Evolutionary conservation across 2,113 vertebrate species (phyloP), one percentile per base, ranked within the genome.

Genomic region (Laterallus jamaicensis): DNA sequence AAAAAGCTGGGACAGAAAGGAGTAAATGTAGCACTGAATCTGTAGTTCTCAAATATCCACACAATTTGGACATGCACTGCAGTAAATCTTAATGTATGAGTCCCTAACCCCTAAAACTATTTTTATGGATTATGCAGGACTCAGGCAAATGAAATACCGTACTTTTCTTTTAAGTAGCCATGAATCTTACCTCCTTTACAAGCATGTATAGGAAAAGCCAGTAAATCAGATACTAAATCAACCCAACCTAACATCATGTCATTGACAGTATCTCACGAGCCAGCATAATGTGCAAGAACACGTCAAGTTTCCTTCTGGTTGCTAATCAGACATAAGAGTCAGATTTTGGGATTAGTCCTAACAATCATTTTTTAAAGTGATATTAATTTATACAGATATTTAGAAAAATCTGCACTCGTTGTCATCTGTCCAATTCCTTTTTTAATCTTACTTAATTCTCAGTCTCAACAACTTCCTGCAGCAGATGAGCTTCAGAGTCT

Each of bases 361-460:
- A 89, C 58, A 91, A 92, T 70, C 52, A 50, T 21, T 75, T 91
- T 93, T 81, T 49, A 3, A 93, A 86, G 47, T 17, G 18, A 18
- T 68, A 87, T 62, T 95, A 91, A 89, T 89, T 85, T 64, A 92
- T 71, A 88, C 47, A 92, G 88, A 71, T 78, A 86, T 47, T 81
- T 56, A 18, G 76, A 93, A 95, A 95, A 89, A 91, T 79, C 39
- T 89, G 62, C 71, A 56, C 66, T 91, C 17, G 1, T 63, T 80
- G 80, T 90, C 82, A 93, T 95, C 79, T 80, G 55, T 76, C 54
- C 62, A 69, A 84, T 90, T 94, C 28, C 35, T 71, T 89, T 89
- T 91, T 87, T 44, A 92, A 95, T 93, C 92, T 92, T 90, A 79
- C 90, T 92, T 92, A 88, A 90, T 86, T 95, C 71, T 86, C 84